Base-by-base conservation (phyloP, 2,113 vertebrate species). In the Piaya cayana region DNA sequence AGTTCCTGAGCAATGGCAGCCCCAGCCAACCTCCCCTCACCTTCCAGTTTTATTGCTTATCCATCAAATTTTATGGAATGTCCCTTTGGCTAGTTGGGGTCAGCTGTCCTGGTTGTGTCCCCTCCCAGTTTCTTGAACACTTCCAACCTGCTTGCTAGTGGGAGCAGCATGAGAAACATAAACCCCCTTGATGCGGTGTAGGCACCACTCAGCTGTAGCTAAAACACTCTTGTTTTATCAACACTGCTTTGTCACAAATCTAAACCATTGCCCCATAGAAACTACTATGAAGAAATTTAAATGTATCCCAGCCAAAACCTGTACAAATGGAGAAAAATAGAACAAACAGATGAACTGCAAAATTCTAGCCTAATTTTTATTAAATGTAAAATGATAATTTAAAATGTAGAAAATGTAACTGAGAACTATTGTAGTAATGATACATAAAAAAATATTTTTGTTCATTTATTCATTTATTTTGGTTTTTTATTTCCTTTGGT, bases 141-240 rank as follows among this genome's bases (percentile, higher is more conserved):
- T 30, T 45, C 9, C 18, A 53, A 17, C 26, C 4, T 27, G 1
- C 32, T 22, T 1, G 0, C 32, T n/a, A 53, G 7, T 6, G 5
- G 36, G 36, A 12, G 39, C 3, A 10, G 15, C 1, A 8, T 30
- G 25, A 8, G 26, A 42, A 53, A 21, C 26, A 63, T 37, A 36
- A 53, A 53, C 11, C 19, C 7, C 20, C 12, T 20, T 30, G 18
- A 20, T 1, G 1, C 7, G 19, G 8, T 43, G 32, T 12, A 15
- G 60, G 19, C 4, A 18, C 32, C 12, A 30, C 45, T 60, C 36
- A 19, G 20, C 47, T 11, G 2, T 45, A 32, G 3, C 12, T 15
- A 30, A 36, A 45, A 30, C 32, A 36, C 7, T 30, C 6, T 8
- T 10, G 39, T 39, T 39, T 39, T 39, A 39, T 39, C 39, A 39